Evolutionary conservation across 2,113 vertebrate species (phyloP).

Genomic region (Rafetus swinhoei): DNA sequence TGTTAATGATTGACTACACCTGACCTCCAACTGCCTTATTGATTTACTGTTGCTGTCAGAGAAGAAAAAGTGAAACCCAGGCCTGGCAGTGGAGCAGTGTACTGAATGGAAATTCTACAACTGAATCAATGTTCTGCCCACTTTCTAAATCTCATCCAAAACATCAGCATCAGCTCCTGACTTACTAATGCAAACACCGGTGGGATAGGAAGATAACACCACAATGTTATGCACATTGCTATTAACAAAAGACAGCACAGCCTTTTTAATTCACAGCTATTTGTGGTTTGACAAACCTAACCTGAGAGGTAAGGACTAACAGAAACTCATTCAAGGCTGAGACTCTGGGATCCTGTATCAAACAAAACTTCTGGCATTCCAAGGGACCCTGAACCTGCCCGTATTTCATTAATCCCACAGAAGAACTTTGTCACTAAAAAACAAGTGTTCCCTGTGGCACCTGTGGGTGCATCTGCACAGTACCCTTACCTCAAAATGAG

Average conservation of each 20-base stretch:
- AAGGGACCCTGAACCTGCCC: neutral
- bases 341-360: neutral
- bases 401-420: neutral
- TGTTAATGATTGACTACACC: conserved; percentile 64
- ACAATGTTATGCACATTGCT: neutral
- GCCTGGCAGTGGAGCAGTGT: conserved; percentile 22
- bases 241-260: neutral
- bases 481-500: no score
- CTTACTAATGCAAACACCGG: conserved; percentile 45
- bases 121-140: conserved; percentile 32
- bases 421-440: neutral
- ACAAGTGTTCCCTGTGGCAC: no score
- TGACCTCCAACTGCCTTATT: conserved; percentile 58
- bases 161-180: conserved; percentile 13
- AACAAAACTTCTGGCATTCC: accelerated
- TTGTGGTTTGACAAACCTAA: conserved; percentile 13
- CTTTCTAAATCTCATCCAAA: conserved; percentile 27
- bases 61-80: conserved; percentile 18
- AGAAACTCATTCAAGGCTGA: conserved; percentile 9
- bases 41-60: conserved; percentile 50
- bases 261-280: conserved; percentile 45
- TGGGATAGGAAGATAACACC: conserved; percentile 18
- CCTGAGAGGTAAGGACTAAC: neutral
- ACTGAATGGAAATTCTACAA: conserved; percentile 45
- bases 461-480: no score